These are phyloP conservation scores for Leptinotarsa haldemani DNA, from an alignment of 2,888 invertebrate genomes.

Conservation along the genomic window DNA sequence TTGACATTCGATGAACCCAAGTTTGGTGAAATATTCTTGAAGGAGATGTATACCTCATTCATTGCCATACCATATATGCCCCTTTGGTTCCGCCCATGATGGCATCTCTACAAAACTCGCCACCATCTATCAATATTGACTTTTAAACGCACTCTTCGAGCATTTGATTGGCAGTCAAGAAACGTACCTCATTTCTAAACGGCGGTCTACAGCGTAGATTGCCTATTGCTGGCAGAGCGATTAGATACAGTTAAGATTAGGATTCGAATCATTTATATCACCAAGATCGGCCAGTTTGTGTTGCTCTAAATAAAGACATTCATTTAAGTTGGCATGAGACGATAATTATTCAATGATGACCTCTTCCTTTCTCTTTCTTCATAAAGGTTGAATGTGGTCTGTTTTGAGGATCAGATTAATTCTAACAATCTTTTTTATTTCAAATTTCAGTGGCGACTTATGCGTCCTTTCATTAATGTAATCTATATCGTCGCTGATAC, in stretches of 20 bases:
- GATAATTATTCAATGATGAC: slow-evolving; percentile 17
- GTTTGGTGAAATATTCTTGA: too few relatives aligned
- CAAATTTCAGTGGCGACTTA: too few relatives aligned
- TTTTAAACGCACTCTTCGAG: slow-evolving; percentile 51
- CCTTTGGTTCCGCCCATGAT: not conserved
- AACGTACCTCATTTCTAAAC: slow-evolving; percentile 53
- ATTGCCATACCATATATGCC: not conserved
- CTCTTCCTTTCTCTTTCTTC: not conserved
- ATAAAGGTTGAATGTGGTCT: not conserved
- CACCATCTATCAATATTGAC: slow-evolving; percentile 55
- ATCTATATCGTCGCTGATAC: too few relatives aligned
- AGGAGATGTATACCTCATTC: too few relatives aligned
- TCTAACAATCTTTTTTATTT: too few relatives aligned
- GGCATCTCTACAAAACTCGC: slow-evolving; percentile 49
- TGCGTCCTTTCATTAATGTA: too few relatives aligned
- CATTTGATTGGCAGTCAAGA: slow-evolving; percentile 57
- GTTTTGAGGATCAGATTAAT: not conserved
- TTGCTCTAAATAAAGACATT: slow-evolving; percentile 13
- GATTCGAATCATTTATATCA: slow-evolving; percentile 46
- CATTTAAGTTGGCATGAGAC: slow-evolving; percentile 7
- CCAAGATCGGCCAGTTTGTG: slow-evolving; percentile 13
- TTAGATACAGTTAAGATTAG: slow-evolving; percentile 57
- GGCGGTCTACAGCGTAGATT: slow-evolving; percentile 47
- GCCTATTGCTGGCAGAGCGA: slow-evolving; percentile 33
- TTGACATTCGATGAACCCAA: too few relatives aligned